A percentile compares a stretch with the other conserved stretches of the same genome.
These are phyloP conservation scores for Macrotis lagotis DNA, from an alignment of 2,113 vertebrate genomes.

Conservation along the genomic window DNA sequence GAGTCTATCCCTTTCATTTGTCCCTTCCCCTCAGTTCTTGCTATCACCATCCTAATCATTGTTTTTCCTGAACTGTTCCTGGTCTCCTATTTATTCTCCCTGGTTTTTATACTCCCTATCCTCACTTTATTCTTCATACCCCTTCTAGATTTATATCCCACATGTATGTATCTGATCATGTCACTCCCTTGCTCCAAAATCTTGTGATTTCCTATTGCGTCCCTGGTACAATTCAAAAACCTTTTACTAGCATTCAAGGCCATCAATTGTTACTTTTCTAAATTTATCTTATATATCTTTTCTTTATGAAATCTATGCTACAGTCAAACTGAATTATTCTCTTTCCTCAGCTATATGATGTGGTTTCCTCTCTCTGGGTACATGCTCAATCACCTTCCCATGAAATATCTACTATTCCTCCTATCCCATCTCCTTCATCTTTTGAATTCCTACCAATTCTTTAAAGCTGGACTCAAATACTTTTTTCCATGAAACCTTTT, in stretches of 20 bases:
- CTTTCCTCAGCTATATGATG: not conserved
- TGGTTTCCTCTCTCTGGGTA: not conserved
- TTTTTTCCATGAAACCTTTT: not conserved
- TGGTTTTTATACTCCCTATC: not conserved
- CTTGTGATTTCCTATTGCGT: not conserved
- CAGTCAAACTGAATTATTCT: not conserved
- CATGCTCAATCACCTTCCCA: not conserved
- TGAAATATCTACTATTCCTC: not conserved
- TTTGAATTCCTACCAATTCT: not conserved
- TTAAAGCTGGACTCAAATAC: not conserved
- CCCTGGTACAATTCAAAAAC: not conserved
- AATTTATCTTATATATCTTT: not conserved
- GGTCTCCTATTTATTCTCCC: not conserved
- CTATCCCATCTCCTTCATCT: not conserved
- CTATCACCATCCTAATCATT: not conserved
- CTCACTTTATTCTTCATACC: not conserved
- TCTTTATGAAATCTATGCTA: not conserved
- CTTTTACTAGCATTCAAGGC: not conserved
- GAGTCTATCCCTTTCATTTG: not conserved
- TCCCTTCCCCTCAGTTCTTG: not conserved
- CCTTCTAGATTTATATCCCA: not conserved
- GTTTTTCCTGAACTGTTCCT: not conserved
- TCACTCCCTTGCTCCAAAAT: not conserved
- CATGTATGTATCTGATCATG: not conserved
- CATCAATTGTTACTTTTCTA: not conserved